Evolutionary conservation across 2,888 invertebrate genomes (phyloP).

Genomic region (Thyatira batis): DNA sequence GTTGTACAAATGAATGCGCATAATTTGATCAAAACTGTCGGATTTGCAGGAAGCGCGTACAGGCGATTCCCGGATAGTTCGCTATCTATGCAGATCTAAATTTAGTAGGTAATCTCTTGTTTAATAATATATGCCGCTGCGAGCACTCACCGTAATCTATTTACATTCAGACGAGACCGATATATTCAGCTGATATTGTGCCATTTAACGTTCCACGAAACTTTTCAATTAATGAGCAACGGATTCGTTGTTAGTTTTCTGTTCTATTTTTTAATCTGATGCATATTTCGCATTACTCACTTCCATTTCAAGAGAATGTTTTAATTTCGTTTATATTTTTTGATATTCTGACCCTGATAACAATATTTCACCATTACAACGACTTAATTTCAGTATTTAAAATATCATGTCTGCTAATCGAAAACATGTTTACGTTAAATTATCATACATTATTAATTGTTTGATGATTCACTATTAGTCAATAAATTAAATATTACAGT

Average conservation of each 20-base stretch:
- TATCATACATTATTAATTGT: neutral
- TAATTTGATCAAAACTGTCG: slow-evolving; percentile 61
- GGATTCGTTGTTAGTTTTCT: slow-evolving; percentile 10
- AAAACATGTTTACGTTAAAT: neutral
- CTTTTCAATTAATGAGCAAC: neutral
- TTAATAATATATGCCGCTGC: slow-evolving; percentile 61
- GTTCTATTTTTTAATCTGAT: neutral
- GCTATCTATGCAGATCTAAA: slow-evolving; percentile 65
- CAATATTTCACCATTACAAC: too few relatives aligned
- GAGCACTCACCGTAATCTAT: slow-evolving; percentile 47
- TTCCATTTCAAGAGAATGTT: too few relatives aligned
- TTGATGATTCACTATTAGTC: neutral
- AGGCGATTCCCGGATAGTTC: slow-evolving; percentile 46
- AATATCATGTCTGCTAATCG: too few relatives aligned
- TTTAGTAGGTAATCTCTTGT: slow-evolving; percentile 64
- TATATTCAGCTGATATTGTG: slow-evolving; percentile 40
- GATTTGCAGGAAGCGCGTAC: slow-evolving; percentile 55
- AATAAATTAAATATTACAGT: neutral
- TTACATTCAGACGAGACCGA: slow-evolving; percentile 43
- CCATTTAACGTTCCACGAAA: slow-evolving; percentile 23
- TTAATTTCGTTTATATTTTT: too few relatives aligned
- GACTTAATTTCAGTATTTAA: too few relatives aligned
- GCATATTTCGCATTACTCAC: too few relatives aligned
- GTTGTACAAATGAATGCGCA: slow-evolving; percentile 59
- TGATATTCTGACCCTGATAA: too few relatives aligned